phyloP scores from a whole-genome alignment of 2,113 vertebrate species.

The Scartelaos histophorus region DNA sequence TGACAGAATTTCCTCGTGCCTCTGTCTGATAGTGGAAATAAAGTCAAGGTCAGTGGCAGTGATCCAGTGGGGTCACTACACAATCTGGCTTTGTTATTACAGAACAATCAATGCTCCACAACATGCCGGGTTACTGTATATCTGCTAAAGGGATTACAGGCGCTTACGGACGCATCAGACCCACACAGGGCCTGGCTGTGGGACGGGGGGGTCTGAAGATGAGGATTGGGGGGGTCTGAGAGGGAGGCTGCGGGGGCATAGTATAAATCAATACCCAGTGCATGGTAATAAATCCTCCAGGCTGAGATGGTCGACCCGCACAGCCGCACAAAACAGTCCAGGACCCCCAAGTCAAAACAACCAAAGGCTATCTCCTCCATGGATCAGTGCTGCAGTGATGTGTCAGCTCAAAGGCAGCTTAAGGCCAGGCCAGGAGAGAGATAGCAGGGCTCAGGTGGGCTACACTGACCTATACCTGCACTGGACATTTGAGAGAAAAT shows the following conservation, averaged over 20 bases:
- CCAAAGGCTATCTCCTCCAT: slow-evolving; percentile 67
- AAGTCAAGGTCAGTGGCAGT: slow-evolving; percentile 1
- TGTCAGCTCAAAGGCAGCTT: slow-evolving; percentile 65
- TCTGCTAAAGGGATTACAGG: slow-evolving; percentile 49
- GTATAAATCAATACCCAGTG: slow-evolving; percentile 73
- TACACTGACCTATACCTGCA: neutral
- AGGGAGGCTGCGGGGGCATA: slow-evolving; percentile 13
- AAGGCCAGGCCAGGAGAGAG: slow-evolving; percentile 33
- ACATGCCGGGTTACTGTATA: slow-evolving; percentile 35
- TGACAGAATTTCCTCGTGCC: slow-evolving; percentile 4
- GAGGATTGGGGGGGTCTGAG: neutral
- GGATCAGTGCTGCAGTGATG: slow-evolving; percentile 56
- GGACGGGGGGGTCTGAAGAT: neutral
- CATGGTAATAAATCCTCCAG: slow-evolving; percentile 65
- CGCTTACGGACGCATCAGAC: slow-evolving; percentile 44
- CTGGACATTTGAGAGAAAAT: slow-evolving; percentile 4
- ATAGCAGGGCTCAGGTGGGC: slow-evolving; percentile 23
- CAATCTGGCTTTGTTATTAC: slow-evolving; percentile 48
- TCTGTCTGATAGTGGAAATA: slow-evolving; percentile 2
- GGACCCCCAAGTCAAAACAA: slow-evolving; percentile 66
- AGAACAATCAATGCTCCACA: slow-evolving; percentile 57
- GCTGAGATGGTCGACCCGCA: slow-evolving; percentile 65
- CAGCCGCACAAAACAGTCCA: slow-evolving; percentile 70
- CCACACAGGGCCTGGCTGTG: slow-evolving; percentile 28
- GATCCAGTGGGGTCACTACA: slow-evolving; percentile 19